Evolutionary conservation across 2,113 vertebrate genomes (phyloP).

Genomic region (Limnothrissa miodon): DNA sequence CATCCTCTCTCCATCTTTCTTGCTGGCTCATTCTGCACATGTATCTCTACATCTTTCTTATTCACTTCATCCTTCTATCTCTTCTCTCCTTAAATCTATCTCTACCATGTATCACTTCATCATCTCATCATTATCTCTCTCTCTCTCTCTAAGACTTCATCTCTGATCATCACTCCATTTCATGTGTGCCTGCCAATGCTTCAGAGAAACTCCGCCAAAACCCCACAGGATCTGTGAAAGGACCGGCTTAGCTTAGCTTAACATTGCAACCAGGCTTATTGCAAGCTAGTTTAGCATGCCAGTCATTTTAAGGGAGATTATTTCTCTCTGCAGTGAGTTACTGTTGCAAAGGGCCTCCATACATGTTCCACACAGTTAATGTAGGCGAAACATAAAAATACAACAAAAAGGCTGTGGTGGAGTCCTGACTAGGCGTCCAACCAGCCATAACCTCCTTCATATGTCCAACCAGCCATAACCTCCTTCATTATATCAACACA

Average conservation of each 20-base stretch:
- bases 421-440: not conserved
- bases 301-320: not conserved
- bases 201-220: not conserved
- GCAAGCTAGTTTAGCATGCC: constrained; percentile 2
- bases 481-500: not conserved
- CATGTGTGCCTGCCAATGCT: not conserved
- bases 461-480: not conserved
- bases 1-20: not conserved
- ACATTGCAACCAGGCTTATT: not conserved
- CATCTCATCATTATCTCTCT: not conserved
- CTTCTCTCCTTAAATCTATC: not conserved
- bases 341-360: not conserved
- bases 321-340: not conserved
- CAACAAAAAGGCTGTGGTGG: no score
- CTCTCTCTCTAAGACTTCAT: not conserved
- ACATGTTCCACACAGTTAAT: not conserved
- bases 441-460: not conserved
- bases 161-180: not conserved
- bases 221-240: not conserved
- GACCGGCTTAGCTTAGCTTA: not conserved
- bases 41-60: not conserved
- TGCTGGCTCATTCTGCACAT: not conserved
- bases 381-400: not conserved
- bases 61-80: not conserved
- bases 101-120: not conserved